Percentiles rank a stretch among this genome's conserved stretches.
Conservation (phyloP, 2,888 invertebrate genomes). For the Tryphoninae sp. region DNA sequence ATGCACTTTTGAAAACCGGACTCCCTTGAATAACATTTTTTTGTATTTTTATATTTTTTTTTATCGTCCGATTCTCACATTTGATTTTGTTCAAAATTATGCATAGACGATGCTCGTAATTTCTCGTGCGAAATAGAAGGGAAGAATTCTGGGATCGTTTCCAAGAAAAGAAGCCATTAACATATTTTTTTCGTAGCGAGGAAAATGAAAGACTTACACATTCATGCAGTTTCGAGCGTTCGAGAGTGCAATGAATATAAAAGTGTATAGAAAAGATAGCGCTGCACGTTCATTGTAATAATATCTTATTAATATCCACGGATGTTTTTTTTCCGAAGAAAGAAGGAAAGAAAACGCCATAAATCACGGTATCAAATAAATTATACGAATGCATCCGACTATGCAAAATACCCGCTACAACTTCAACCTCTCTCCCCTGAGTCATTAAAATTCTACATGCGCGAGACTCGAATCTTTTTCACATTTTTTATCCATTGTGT, state of each 20-base stretch:
- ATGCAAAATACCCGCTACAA: background rate
- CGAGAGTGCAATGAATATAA: constrained; percentile 19
- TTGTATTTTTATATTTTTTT: constrained; percentile 11
- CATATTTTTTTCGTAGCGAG: constrained; percentile 20
- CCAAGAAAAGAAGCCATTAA: constrained; percentile 12
- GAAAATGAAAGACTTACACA: constrained; percentile 11
- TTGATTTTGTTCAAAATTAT: background rate
- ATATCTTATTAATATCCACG: constrained; percentile 56
- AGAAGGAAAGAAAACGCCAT: constrained; percentile 43
- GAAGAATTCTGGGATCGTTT: constrained; percentile 1
- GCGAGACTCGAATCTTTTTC: constrained; percentile 17
- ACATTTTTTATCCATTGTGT: constrained; percentile 43
- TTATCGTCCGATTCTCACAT: background rate
- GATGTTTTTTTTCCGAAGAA: constrained; percentile 9
- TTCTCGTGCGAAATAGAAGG: background rate
- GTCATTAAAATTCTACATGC: constrained; percentile 33
- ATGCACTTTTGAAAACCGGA: constrained; percentile 21
- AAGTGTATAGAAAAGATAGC: background rate
- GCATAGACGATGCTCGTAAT: background rate
- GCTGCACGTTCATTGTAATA: constrained; percentile 54
- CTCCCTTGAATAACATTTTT: background rate
- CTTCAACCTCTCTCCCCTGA: background rate
- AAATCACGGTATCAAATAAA: constrained; percentile 54
- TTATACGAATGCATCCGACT: constrained; percentile 16
- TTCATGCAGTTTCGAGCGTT: background rate